Conservation (phyloP, 1,140 invertebrate species). For the Holotrichia oblita region DNA sequence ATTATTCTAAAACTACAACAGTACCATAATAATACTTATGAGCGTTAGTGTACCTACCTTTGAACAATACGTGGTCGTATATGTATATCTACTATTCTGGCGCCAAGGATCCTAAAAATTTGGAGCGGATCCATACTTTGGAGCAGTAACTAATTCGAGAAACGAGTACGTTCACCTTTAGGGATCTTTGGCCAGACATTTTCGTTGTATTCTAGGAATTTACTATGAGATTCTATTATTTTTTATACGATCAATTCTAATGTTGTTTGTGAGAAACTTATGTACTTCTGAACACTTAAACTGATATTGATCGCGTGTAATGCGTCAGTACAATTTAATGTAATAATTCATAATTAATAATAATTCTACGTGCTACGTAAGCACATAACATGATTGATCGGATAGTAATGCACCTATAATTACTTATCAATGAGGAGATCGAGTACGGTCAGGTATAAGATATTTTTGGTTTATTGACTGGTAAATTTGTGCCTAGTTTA, state of each 20-base stretch:
- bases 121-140: conserved; percentile 11
- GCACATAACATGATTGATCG: not conserved
- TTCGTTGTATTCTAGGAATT: not conserved
- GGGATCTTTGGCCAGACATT: not conserved
- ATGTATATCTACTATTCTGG: not conserved
- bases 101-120: conserved; percentile 2
- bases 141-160: not conserved
- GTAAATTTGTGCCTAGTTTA: not conserved
- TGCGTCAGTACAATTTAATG: too few relatives aligned
- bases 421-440: not conserved
- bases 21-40: too few relatives aligned
- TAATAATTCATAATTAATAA: too few relatives aligned
- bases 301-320: too few relatives aligned
- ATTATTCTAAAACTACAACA: too few relatives aligned
- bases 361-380: too few relatives aligned
- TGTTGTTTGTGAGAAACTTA: too few relatives aligned
- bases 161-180: not conserved
- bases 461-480: conserved; percentile 12
- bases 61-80: not conserved
- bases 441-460: not conserved
- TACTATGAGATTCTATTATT: not conserved
- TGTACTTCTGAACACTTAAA: too few relatives aligned
- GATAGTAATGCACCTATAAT: not conserved
- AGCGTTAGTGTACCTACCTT: too few relatives aligned
- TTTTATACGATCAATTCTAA: not conserved